Conservation (phyloP, 1,140 invertebrate species). For the Scaptomyza montana region DNA sequence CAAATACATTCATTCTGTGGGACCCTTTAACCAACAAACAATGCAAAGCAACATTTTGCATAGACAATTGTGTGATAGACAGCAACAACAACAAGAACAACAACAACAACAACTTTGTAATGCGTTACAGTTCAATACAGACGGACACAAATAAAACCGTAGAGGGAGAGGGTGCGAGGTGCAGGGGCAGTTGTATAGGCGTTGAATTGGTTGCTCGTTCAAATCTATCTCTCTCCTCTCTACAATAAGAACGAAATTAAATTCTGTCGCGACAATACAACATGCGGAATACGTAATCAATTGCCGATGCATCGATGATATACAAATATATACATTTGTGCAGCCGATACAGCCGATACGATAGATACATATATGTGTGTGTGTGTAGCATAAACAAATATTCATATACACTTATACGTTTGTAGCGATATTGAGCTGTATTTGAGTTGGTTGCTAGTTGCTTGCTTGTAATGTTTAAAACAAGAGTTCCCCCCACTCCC, state of each 20-base stretch:
- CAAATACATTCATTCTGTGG: constrained; percentile 56
- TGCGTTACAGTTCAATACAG: constrained; percentile 76
- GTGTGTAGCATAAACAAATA: constrained; percentile 5
- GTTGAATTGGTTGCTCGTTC: constrained; percentile 58
- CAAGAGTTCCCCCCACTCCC: too few species aligned
- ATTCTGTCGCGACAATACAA: constrained; percentile 78
- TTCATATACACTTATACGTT: constrained; percentile 5
- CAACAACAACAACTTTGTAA: constrained; percentile 44
- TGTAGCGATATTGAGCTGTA: background rate
- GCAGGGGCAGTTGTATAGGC: constrained; percentile 9
- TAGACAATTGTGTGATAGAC: constrained; percentile 56
- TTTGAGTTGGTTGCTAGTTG: background rate
- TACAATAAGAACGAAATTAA: constrained; percentile 73
- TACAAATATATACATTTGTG: constrained; percentile 19
- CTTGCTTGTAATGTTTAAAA: constrained; percentile 1
- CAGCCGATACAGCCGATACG: too few species aligned
- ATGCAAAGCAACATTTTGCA: constrained; percentile 58
- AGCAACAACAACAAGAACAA: constrained; percentile 28
- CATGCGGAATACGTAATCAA: constrained; percentile 79
- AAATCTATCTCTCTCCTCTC: constrained; percentile 9
- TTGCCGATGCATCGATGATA: constrained; percentile 57
- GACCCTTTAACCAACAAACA: constrained; percentile 2
- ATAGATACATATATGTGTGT: constrained; percentile 7
- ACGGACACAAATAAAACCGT: constrained; percentile 27
- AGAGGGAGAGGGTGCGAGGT: background rate